Conservation (phyloP, 1,140 invertebrate species). For the Phortica variegata region DNA sequence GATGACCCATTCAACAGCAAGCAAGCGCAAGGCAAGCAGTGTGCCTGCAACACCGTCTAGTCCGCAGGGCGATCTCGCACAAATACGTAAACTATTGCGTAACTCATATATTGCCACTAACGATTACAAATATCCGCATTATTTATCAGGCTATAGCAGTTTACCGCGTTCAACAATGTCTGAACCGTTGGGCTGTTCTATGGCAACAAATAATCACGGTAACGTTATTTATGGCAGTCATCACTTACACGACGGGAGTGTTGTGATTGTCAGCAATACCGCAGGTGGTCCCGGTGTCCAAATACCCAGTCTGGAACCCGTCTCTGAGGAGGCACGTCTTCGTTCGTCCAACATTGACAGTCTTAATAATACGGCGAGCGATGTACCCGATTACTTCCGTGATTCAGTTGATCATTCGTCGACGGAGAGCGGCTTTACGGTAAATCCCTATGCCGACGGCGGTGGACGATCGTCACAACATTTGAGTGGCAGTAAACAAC, state of each 20-base stretch:
- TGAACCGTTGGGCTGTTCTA: slow-evolving; percentile 61
- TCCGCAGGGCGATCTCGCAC: slow-evolving; percentile 59
- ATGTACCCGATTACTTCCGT: slow-evolving; percentile 65
- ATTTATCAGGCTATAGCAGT: slow-evolving; percentile 73
- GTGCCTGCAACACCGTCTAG: slow-evolving; percentile 84
- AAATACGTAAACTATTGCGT: slow-evolving; percentile 41
- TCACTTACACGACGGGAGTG: too few species aligned
- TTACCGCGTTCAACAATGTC: slow-evolving; percentile 79
- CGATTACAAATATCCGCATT: slow-evolving; percentile 6
- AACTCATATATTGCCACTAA: slow-evolving; percentile 4
- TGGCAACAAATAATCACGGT: slow-evolving; percentile 59
- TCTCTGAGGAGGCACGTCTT: slow-evolving; percentile 61
- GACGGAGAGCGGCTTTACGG: slow-evolving; percentile 53
- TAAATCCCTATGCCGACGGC: slow-evolving; percentile 58
- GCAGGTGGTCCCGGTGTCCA: slow-evolving; percentile 13
- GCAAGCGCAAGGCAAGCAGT: slow-evolving; percentile 75
- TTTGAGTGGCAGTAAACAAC: slow-evolving; percentile 60
- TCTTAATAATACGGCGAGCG: slow-evolving; percentile 24
- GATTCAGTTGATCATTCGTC: slow-evolving; percentile 79
- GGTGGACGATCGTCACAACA: slow-evolving; percentile 34
- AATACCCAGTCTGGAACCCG: slow-evolving; percentile 60
- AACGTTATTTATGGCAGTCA: slow-evolving; percentile 36
- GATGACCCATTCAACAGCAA: slow-evolving; percentile 63
- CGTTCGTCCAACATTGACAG: slow-evolving; percentile 37
- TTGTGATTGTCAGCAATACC: too few species aligned